Evolutionary conservation across 2,797 vertebrate genomes (phyloP).

Genomic region (Strix occidentalis): DNA sequence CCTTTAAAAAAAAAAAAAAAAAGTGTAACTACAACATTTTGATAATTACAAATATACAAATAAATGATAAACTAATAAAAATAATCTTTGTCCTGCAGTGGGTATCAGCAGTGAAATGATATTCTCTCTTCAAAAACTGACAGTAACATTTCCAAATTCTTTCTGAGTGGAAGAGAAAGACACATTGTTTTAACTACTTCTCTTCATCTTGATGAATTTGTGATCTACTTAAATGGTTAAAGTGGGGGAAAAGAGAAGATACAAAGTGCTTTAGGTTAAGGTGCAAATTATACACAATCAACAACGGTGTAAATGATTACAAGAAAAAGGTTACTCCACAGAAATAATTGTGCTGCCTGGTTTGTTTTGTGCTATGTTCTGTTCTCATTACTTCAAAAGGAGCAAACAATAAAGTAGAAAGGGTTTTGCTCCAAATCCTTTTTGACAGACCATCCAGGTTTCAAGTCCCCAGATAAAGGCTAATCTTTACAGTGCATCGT

Average conservation of each 20-base stretch:
- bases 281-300: neutral
- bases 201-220: neutral
- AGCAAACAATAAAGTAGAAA: neutral
- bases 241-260: neutral
- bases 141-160: neutral
- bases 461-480: neutral
- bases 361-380: neutral
- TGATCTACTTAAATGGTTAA: neutral
- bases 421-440: neutral
- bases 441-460: neutral
- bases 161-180: neutral
- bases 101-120: neutral
- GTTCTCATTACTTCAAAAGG: neutral
- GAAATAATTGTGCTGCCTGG: neutral
- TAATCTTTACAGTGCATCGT: neutral
- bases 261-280: neutral
- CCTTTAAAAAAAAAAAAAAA: neutral
- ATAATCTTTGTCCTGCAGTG: neutral
- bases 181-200: neutral
- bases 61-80: neutral
- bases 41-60: neutral
- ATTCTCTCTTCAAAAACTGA: neutral
- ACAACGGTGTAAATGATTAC: slow-evolving; percentile 48
- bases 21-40: neutral
- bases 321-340: neutral